Percentiles rank a stretch among this genome's conserved stretches.
Evolutionary conservation across 2,797 vertebrate species (phyloP).

Genomic region (Darevskia nairensis): DNA sequence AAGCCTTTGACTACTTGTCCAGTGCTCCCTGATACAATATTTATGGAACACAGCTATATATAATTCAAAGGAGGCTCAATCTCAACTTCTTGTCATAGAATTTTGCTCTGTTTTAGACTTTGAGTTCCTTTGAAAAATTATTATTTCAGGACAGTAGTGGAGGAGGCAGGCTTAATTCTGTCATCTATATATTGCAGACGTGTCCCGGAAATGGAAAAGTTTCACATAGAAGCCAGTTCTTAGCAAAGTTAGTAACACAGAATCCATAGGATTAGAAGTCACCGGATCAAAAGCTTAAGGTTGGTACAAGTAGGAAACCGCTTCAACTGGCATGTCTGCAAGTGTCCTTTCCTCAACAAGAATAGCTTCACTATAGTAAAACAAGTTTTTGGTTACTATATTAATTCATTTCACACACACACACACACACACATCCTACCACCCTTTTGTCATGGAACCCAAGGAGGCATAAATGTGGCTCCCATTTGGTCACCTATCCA

Average conservation of each 20-base stretch:
- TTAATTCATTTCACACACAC: no score
- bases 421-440: no score
- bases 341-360: not conserved
- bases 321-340: not conserved
- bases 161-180: not conserved
- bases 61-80: not conserved
- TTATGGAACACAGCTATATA: conserved; percentile 8
- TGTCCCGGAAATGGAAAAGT: not conserved
- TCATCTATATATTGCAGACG: not conserved
- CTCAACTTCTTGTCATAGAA: not conserved
- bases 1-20: not conserved
- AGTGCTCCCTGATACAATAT: not conserved
- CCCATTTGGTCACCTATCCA: no score
- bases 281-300: not conserved
- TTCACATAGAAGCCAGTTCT: not conserved
- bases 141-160: not conserved
- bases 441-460: no score
- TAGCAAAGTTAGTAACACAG: not conserved
- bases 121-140: not conserved
- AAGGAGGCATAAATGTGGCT: no score
- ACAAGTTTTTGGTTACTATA: not conserved
- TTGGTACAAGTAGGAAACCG: not conserved
- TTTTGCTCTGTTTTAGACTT: not conserved
- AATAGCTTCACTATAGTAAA: not conserved
- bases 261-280: not conserved